These are phyloP conservation scores for Lordiphosa stackelbergi DNA, from an alignment of 1,140 invertebrate species.

Conservation along the genomic window DNA sequence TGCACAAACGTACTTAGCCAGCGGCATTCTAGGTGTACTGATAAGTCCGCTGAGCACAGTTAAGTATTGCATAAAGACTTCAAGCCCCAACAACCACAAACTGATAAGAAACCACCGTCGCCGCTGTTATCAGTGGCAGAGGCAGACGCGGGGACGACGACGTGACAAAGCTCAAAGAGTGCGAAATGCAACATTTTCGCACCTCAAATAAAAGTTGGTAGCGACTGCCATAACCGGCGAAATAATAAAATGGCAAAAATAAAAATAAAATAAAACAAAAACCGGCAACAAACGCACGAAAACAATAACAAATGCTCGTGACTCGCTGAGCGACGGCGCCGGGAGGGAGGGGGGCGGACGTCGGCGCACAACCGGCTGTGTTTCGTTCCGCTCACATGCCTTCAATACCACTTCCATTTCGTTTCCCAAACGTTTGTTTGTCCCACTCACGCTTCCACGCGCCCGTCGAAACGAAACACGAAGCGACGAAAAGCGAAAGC, in stretches of 20 bases:
- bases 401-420: slow-evolving; percentile 31
- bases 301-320: slow-evolving; percentile 11
- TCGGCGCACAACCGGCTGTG: slow-evolving; percentile 40
- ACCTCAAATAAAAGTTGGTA: slow-evolving; percentile 8
- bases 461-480: slow-evolving; percentile 21
- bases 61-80: slow-evolving; percentile 33
- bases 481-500: slow-evolving; percentile 42
- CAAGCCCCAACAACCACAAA: background rate
- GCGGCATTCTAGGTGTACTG: slow-evolving; percentile 1
- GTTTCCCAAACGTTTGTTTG: slow-evolving; percentile 42
- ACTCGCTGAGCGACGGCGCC: background rate
- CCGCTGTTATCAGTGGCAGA: slow-evolving; percentile 24
- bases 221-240: slow-evolving; percentile 31
- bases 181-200: slow-evolving; percentile 7
- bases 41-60: slow-evolving; percentile 28
- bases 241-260: slow-evolving; percentile 26
- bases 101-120: slow-evolving; percentile 22
- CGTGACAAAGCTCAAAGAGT: slow-evolving; percentile 40
- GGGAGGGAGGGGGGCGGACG: background rate
- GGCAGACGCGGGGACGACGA: slow-evolving; percentile 36
- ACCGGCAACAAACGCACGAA: slow-evolving; percentile 25
- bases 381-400: slow-evolving; percentile 30
- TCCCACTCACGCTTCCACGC: slow-evolving; percentile 64
- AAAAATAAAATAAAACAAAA: slow-evolving; percentile 3
- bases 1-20: too few species aligned